Evolutionary conservation across 2,888 invertebrate species (phyloP), one percentile per base, ranked within the genome.

Genomic region (Magallana nippona): DNA sequence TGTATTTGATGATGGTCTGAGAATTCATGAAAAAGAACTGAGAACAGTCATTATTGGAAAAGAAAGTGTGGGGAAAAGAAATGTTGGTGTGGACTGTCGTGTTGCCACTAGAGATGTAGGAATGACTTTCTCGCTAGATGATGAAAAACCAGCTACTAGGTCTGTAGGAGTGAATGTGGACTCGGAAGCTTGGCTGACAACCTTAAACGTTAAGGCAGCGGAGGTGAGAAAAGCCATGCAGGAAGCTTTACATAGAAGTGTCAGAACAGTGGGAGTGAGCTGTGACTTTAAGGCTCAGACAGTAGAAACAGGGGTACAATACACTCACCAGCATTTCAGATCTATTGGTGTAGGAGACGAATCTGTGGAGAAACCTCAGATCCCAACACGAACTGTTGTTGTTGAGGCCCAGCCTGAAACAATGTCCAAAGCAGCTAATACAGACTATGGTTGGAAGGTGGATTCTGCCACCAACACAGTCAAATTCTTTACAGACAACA

Each of bases 11-110:
- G 89, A 89, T 78, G 89, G 88, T 27, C 86, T 93, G 27, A 93
- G 93, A 82, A 92, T 94, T 83, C 94, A 94, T 86, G 93, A 94
- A 85, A 94, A 93, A 86, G 94, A 94, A 87, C 83, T 93, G 32
- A 90, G 93, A 78, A 94, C 94, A 56, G 93, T 94, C 56, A 93
- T 93, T 84, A 92, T 94, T 81, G 93, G 92, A 11, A 89, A 90
- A 57, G 88, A 86, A 55, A 80, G 88, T 56, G 86, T 88, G 10
- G 89, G 90, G 0, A 92, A 91, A 81, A 88, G 93, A 79, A 93
- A 92, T 88, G 93, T 93, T 58, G 93, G 93, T 15, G 90, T 93
- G 56, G 91, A 92, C 62, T 92, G 92, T 82, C 85, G 90, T 1
- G 91, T 91, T 13, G 85, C 92, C 10, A 93, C 92, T 5, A 87